These are phyloP conservation scores for Eupithecia subfuscata DNA, from an alignment of 2,888 invertebrate genomes.

Conservation along the genomic window DNA sequence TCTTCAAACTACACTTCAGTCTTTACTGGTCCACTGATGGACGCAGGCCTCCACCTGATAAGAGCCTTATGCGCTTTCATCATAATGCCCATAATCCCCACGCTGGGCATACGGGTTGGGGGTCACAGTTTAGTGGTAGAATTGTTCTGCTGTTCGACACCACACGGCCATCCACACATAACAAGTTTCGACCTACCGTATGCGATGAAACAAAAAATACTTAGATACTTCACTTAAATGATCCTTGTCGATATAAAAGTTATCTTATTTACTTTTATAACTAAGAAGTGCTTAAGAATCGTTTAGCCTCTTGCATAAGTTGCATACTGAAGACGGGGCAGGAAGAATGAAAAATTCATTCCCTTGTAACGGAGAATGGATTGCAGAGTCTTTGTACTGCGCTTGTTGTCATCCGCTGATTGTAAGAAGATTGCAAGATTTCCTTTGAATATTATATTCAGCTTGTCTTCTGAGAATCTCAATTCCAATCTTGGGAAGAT, in stretches of 20 bases:
- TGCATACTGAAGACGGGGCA: slow-evolving; percentile 13
- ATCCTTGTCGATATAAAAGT: not conserved
- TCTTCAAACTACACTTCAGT: too few relatives aligned
- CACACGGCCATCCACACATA: too few relatives aligned
- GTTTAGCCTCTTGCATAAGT: slow-evolving; percentile 31
- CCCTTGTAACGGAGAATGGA: slow-evolving; percentile 30
- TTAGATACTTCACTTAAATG: not conserved
- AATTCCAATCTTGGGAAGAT: slow-evolving; percentile 3
- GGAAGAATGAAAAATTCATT: slow-evolving; percentile 39
- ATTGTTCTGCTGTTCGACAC: too few relatives aligned
- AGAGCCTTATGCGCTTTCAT: too few relatives aligned
- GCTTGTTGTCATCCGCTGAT: slow-evolving; percentile 32
- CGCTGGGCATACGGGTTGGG: too few relatives aligned
- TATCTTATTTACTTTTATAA: not conserved
- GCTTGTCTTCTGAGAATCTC: slow-evolving; percentile 7
- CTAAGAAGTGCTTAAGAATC: slow-evolving; percentile 24
- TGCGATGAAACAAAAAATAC: not conserved
- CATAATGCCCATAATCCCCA: too few relatives aligned
- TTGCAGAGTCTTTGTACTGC: slow-evolving; percentile 33
- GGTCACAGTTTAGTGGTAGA: too few relatives aligned
- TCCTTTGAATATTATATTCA: slow-evolving; percentile 18
- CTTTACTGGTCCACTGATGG: too few relatives aligned
- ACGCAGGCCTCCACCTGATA: too few relatives aligned
- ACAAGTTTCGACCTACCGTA: not conserved
- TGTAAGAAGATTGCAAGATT: slow-evolving; percentile 26